Base-by-base conservation (phyloP, 2,888 invertebrate genomes). In the Cantharis flavilabris region DNA sequence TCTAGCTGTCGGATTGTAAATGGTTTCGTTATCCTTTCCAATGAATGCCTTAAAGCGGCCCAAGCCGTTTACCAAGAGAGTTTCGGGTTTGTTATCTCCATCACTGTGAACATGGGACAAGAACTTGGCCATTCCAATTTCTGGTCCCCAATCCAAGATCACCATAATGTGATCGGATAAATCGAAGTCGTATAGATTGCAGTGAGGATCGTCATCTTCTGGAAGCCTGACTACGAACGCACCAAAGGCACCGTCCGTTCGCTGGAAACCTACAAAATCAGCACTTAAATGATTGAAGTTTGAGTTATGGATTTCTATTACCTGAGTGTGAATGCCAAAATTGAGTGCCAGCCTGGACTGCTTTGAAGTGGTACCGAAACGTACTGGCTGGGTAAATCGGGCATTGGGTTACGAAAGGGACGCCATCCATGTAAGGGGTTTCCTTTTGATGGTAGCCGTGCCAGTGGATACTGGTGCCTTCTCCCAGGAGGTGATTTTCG, bases 401-500 rank as follows among this genome's bases (percentile, higher is more conserved):
- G 81, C 96, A 96, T 87, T 97, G 97, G 0, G 96, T 95, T 9
- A 97, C 92, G 80, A 93, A 93, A 0, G 97, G 96, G 0, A 96
- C 96, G 0, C 97, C 97, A 81, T 97, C 97, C 96, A 96, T 96
- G 85, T 94, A 96, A 0, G 96, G 96, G 0, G 93, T 93, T 0
- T 91, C 91, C 72, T 89, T 88, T 87, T 96, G 95, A 85, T 96
- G 96, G 84, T 95, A 92, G 0, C 98, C 97, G 85, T 98, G 98
- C 97, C 97, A 98, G 85, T 98, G 98, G 18, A 98, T 93, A 0
- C 95, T 93, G 0, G 96, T 96, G 20, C 94, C 94, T 85, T 96
- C 96, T 0, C 94, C 93, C 85, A 93, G 90, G 86, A 97, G 86
- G 77, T 92, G 90, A 85, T 98, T 98, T 80, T 92, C 91, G 9